These are phyloP conservation scores for Cyclina sinensis DNA, from an alignment of 1,140 invertebrate genomes.

Conservation along the genomic window DNA sequence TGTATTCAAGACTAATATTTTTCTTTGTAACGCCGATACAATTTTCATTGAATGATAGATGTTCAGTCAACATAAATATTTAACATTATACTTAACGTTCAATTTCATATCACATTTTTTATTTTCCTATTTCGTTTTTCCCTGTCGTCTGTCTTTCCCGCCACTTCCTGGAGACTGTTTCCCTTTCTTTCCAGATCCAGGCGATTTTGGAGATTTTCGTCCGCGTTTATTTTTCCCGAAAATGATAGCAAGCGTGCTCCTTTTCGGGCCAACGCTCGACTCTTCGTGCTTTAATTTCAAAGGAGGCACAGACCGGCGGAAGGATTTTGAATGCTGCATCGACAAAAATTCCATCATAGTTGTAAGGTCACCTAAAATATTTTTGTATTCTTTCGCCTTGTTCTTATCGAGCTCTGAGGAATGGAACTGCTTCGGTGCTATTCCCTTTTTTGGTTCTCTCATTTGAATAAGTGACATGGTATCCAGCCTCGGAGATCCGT, in stretches of 20 bases:
- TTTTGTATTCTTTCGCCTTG: conserved; percentile 71
- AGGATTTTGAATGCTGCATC: conserved; percentile 75
- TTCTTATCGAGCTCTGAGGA: conserved; percentile 70
- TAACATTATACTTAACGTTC: no score
- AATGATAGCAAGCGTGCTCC: conserved; percentile 77
- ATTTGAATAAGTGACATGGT: conserved; percentile 59
- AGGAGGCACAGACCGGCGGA: conserved; percentile 75
- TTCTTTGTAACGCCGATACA: not conserved
- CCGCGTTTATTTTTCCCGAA: conserved; percentile 73
- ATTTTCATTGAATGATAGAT: not conserved
- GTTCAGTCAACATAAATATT: not conserved
- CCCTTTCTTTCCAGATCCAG: conserved; percentile 47
- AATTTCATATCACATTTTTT: not conserved
- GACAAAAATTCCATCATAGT: conserved; percentile 76
- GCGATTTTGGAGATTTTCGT: conserved; percentile 33
- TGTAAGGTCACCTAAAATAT: conserved; percentile 68
- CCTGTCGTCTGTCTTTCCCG: conserved; percentile 26
- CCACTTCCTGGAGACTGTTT: conserved; percentile 36
- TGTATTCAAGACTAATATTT: not conserved
- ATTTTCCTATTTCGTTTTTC: conserved; percentile 19
- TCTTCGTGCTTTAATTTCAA: conserved; percentile 66
- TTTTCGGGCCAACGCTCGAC: conserved; percentile 54
- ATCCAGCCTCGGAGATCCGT: not conserved
- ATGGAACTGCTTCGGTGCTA: conserved; percentile 65
- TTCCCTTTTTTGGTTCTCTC: conserved; percentile 38